A percentile compares a stretch with the other conserved stretches of the same genome.
Evolutionary conservation across 2,113 vertebrate species (phyloP).

Genomic region (Phalacrocorax brasilianus): DNA sequence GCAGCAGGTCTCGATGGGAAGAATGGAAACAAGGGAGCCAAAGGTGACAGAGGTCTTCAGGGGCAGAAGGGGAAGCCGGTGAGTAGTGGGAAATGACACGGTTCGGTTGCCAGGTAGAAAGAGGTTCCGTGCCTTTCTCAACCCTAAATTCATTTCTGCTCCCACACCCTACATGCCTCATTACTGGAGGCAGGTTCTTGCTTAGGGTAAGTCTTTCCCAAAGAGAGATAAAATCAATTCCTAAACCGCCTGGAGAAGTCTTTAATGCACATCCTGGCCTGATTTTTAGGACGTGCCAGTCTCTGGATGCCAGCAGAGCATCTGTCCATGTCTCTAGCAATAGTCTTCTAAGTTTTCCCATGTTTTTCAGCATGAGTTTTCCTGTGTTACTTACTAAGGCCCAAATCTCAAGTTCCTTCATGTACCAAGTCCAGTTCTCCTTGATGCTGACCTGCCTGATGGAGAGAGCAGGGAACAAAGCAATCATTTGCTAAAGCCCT

Average conservation of each 20-base stretch:
- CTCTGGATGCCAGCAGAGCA: not conserved
- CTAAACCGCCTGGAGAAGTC: not conserved
- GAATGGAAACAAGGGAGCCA: constrained; percentile 81
- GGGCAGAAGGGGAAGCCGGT: constrained; percentile 81
- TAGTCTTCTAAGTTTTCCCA: not conserved
- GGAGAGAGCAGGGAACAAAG: not conserved
- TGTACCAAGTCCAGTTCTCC: not conserved
- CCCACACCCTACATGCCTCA: too few species aligned
- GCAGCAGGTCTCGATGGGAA: constrained; percentile 77
- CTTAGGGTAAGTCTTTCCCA: not conserved
- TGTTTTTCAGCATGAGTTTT: not conserved
- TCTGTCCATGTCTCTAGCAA: not conserved
- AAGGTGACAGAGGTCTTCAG: constrained; percentile 79
- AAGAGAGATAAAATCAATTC: not conserved
- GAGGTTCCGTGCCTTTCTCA: not conserved
- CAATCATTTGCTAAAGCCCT: not conserved
- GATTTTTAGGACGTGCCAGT: not conserved
- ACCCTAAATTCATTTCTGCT: not conserved
- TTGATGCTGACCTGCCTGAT: not conserved
- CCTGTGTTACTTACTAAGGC: not conserved
- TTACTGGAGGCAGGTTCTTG: not conserved
- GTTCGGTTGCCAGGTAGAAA: not conserved
- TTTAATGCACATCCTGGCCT: not conserved
- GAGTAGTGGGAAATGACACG: not conserved
- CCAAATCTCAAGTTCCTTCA: not conserved